These are phyloP conservation scores for Cotesia chilonis DNA, from an alignment of 1,140 invertebrate genomes.

Conservation along the genomic window DNA sequence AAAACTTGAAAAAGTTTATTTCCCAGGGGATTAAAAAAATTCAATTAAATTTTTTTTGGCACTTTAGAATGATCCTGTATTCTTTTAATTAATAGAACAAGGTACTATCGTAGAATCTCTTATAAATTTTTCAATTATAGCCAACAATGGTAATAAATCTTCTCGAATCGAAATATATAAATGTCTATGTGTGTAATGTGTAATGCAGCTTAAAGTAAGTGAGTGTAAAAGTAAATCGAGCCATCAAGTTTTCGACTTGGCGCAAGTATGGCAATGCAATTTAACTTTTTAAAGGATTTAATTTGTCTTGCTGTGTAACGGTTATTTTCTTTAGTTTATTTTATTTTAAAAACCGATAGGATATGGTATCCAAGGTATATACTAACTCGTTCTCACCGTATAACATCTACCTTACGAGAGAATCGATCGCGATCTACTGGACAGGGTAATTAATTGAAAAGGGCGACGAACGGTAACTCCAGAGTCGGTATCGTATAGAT, in stretches of 20 bases:
- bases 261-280: background rate
- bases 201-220: background rate
- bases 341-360: too few species aligned
- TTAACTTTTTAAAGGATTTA: slow-evolving; percentile 4
- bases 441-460: slow-evolving; percentile 35
- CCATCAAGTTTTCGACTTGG: background rate
- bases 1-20: too few species aligned
- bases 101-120: too few species aligned
- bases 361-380: background rate
- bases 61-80: too few species aligned
- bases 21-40: too few species aligned
- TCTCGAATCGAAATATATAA: too few species aligned
- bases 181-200: too few species aligned
- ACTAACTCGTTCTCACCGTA: slow-evolving; percentile 21
- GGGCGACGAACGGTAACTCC: slow-evolving; percentile 30
- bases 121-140: too few species aligned
- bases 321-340: slow-evolving; percentile 16
- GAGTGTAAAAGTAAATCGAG: background rate
- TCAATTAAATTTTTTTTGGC: too few species aligned
- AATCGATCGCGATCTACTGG: slow-evolving; percentile 28
- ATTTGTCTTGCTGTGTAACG: background rate
- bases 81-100: too few species aligned
- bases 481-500: background rate
- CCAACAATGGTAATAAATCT: too few species aligned
- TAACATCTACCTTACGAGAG: slow-evolving; percentile 7